A percentile compares a stretch with the other conserved stretches of the same genome.
phyloP scores from a whole-genome alignment of 92 coral and sea anemone genomes.

The Porites rus region DNA sequence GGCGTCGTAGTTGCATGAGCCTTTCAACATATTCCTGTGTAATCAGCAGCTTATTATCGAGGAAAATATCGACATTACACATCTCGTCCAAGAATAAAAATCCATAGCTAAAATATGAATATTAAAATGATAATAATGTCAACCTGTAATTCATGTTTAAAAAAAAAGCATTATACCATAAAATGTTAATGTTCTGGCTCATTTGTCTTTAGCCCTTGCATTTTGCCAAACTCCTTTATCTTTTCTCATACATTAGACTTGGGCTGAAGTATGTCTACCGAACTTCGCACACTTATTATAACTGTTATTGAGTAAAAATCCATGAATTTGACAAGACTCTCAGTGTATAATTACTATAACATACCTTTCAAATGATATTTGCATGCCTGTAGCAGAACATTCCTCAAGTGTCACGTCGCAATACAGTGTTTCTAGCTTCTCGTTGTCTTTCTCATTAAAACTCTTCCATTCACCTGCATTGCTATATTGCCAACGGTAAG shows the following conservation, averaged over 20 bases:
- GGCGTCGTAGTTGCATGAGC: neutral
- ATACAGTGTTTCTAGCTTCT: conserved; percentile 69
- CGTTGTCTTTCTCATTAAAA: conserved; percentile 58
- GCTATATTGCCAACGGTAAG: conserved; percentile 81
- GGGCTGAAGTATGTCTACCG: too few species aligned
- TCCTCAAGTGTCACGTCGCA: conserved; percentile 60
- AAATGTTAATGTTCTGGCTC: too few species aligned
- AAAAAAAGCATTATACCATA: too few species aligned
- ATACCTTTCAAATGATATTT: conserved; percentile 15
- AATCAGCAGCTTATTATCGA: conserved; percentile 12
- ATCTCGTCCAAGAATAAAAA: neutral
- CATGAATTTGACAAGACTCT: too few species aligned
- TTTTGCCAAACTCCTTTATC: too few species aligned
- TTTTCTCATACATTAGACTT: too few species aligned
- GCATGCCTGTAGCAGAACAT: conserved; percentile 4
- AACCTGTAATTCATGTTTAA: too few species aligned
- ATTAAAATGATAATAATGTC: too few species aligned
- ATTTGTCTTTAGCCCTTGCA: too few species aligned
- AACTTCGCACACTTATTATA: too few species aligned
- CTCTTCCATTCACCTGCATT: conserved; percentile 47
- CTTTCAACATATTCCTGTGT: neutral
- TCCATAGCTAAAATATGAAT: neutral
- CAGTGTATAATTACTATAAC: neutral
- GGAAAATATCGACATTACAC: neutral
- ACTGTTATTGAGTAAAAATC: too few species aligned